Evolutionary conservation across 1,140 invertebrate species (phyloP).

Genomic region (Philaenus spumarius): DNA sequence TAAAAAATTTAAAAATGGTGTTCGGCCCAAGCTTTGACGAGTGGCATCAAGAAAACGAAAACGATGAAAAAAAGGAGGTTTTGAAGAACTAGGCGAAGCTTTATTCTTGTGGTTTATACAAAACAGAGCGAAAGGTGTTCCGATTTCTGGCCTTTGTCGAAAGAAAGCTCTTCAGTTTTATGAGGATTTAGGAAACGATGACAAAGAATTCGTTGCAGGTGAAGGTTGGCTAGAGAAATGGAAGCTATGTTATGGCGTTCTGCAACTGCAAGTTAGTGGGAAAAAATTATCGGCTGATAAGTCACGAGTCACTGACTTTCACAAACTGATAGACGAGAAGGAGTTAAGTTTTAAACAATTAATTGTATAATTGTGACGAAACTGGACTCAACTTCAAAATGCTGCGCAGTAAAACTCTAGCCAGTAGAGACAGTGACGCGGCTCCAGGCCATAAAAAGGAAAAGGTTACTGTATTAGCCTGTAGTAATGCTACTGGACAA

Average conservation of each 20-base stretch:
- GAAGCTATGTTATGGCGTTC: too few relatives aligned
- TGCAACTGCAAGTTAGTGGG: too few relatives aligned
- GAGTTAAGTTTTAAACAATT: conserved; percentile 21
- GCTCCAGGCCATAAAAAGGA: too few relatives aligned
- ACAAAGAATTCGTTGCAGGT: conserved; percentile 29
- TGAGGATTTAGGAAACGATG: conserved; percentile 11
- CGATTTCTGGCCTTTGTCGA: background rate
- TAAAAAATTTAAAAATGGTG: conserved; percentile 1
- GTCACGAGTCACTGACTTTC: too few relatives aligned
- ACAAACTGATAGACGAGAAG: too few relatives aligned
- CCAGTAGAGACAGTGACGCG: too few relatives aligned
- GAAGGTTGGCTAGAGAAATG: conserved; percentile 30
- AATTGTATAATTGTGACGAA: background rate
- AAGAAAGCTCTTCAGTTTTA: conserved; percentile 4
- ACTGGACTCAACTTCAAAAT: too few relatives aligned
- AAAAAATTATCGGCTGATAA: too few relatives aligned
- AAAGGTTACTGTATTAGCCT: too few relatives aligned
- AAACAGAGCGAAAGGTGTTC: background rate
- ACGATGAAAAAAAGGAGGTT: conserved; percentile 2
- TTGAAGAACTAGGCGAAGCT: background rate
- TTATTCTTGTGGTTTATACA: background rate
- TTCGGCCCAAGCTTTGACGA: background rate
- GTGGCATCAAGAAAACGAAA: background rate
- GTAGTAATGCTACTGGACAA: conserved; percentile 3
- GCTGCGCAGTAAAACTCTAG: too few relatives aligned